These are phyloP conservation scores for Eupeodes corollae DNA, from an alignment of 1,140 invertebrate species.

Conservation along the genomic window DNA sequence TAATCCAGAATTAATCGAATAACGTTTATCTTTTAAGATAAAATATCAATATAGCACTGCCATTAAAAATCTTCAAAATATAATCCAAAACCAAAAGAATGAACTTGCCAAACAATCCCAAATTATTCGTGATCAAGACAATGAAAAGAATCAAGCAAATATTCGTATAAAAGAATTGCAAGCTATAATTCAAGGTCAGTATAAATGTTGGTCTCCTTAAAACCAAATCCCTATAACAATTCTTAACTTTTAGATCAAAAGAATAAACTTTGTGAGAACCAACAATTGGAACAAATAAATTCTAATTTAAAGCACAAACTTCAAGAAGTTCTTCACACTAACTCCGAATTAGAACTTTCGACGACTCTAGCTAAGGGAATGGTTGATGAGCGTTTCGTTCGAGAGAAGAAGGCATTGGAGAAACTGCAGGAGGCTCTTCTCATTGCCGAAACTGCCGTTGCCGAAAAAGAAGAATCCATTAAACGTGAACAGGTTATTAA, in stretches of 20 bases:
- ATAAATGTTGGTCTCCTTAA: background rate
- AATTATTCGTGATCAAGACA: conserved; percentile 17
- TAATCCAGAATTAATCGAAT: conserved; percentile 1
- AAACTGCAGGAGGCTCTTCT: conserved; percentile 40
- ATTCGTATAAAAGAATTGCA: conserved; percentile 12
- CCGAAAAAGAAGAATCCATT: conserved; percentile 37
- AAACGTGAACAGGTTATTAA: conserved; percentile 20
- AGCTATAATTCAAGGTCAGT: background rate
- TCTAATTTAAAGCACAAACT: conserved; percentile 4
- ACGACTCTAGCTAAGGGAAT: conserved; percentile 14
- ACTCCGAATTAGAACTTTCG: conserved; percentile 14
- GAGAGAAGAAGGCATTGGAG: conserved; percentile 15
- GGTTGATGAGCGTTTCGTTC: conserved; percentile 3
- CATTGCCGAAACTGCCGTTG: conserved; percentile 40
- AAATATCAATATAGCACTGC: conserved; percentile 11
- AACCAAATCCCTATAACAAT: no score
- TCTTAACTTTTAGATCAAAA: conserved; percentile 2
- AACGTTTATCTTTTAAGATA: conserved; percentile 7
- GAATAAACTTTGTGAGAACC: background rate
- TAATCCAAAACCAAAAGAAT: conserved; percentile 9
- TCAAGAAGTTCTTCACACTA: conserved; percentile 4
- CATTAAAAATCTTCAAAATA: conserved; percentile 13
- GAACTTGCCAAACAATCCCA: conserved; percentile 17
- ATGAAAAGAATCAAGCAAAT: conserved; percentile 15
- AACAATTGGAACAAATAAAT: background rate